Evolutionary conservation across 1,140 invertebrate species (phyloP).

Genomic region (Rhagoletis pomonella): DNA sequence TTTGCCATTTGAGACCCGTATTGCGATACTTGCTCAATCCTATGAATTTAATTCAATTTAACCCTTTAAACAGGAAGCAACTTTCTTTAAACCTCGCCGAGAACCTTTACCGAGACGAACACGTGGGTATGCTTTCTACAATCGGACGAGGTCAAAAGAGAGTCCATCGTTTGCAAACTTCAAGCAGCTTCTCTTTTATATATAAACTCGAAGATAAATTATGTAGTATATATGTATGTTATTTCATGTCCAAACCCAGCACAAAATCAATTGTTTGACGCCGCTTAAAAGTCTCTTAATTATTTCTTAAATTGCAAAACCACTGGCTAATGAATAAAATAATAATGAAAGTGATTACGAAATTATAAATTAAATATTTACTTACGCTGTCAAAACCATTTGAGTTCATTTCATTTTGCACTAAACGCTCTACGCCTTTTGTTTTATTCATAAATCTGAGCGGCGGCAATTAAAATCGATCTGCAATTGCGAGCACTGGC

Average conservation of each 20-base stretch:
- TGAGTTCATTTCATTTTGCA: background rate
- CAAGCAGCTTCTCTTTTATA: no score
- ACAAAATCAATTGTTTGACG: background rate
- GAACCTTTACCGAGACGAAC: no score
- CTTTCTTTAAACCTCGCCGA: no score
- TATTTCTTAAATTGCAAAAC: constrained; percentile 25
- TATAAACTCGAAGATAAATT: no score
- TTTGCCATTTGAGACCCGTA: no score
- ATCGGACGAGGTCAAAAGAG: no score
- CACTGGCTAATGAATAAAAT: constrained; percentile 13
- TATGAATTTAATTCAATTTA: no score
- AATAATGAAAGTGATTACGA: background rate
- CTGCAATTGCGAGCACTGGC: background rate
- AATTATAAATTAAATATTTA: constrained; percentile 22
- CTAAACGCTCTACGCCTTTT: background rate
- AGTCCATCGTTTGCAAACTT: no score
- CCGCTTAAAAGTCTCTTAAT: background rate
- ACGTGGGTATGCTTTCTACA: no score
- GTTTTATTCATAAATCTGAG: background rate
- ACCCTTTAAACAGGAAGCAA: no score
- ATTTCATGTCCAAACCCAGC: background rate
- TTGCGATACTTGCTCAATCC: no score
- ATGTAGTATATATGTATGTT: no score
- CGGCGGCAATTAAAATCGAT: constrained; percentile 26
- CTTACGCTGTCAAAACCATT: background rate